Evolutionary conservation across 2,888 invertebrate species (phyloP).

Genomic region (Macaria liturata): DNA sequence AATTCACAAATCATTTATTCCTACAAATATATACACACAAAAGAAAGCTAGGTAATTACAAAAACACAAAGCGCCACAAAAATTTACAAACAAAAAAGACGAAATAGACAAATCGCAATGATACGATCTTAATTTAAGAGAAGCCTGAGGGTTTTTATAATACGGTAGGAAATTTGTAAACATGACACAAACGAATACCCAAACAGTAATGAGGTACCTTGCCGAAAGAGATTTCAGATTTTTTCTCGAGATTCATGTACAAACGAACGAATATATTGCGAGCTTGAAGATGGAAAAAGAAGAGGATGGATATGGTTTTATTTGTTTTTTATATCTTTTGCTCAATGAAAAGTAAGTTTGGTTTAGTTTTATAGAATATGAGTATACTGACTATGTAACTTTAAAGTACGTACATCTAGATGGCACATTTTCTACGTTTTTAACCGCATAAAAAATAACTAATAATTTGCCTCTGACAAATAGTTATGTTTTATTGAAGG

Average conservation of each 20-base stretch:
- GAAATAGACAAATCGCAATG: constrained; percentile 24
- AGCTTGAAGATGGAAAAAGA: no score
- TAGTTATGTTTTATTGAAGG: no score
- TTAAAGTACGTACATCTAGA: no score
- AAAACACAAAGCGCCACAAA: constrained; percentile 7
- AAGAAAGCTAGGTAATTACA: constrained; percentile 2
- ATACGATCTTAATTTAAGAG: constrained; percentile 33
- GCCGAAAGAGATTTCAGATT: constrained; percentile 10
- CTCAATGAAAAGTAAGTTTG: no score
- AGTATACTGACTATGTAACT: no score
- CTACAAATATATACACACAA: not conserved
- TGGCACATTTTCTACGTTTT: no score
- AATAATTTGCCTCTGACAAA: no score
- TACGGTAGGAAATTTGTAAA: constrained; percentile 23
- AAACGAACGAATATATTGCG: not conserved
- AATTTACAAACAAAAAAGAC: constrained; percentile 23
- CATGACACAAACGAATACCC: constrained; percentile 42
- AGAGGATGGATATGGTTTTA: no score
- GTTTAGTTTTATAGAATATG: no score
- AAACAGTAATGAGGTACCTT: constrained; percentile 57
- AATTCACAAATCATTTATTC: no score
- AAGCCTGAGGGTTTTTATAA: constrained; percentile 20
- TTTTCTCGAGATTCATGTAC: constrained; percentile 9
- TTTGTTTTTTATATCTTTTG: no score
- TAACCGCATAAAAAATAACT: no score